phyloP scores from a whole-genome alignment of 92 coral and sea anemone species.

The Nematostella vectensis region DNA sequence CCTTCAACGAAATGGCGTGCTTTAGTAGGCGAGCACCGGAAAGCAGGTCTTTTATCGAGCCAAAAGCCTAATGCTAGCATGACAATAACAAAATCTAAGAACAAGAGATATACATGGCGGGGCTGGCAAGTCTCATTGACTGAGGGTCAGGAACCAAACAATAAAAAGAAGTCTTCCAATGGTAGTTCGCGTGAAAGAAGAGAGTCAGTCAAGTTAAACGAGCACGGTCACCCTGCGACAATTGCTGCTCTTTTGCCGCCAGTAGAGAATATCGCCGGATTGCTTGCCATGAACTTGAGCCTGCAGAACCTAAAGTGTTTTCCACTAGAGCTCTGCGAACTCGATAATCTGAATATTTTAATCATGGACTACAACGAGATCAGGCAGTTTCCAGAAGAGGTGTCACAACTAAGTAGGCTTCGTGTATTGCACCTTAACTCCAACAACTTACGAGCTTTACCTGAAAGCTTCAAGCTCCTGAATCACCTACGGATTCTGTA shows the following conservation, averaged over 20 bases:
- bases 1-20: slow-evolving; percentile 79
- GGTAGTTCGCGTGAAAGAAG: neutral
- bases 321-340: slow-evolving; percentile 45
- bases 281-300: slow-evolving; percentile 56
- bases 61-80: slow-evolving; percentile 23
- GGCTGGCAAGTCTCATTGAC: slow-evolving; percentile 45
- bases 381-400: slow-evolving; percentile 32
- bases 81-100: slow-evolving; percentile 1
- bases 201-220: slow-evolving; percentile 17
- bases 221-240: slow-evolving; percentile 51
- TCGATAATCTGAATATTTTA: slow-evolving; percentile 54
- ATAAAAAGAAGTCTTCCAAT: neutral
- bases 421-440: slow-evolving; percentile 47
- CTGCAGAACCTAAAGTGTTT: slow-evolving; percentile 32
- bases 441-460: slow-evolving; percentile 37
- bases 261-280: slow-evolving; percentile 40
- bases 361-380: slow-evolving; percentile 57
- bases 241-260: slow-evolving; percentile 37
- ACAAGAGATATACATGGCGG: slow-evolving; percentile 48
- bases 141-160: slow-evolving; percentile 1
- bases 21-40: slow-evolving; percentile 47
- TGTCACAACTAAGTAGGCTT: slow-evolving; percentile 33
- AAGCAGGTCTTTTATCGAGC: slow-evolving; percentile 49
- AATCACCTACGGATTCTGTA: slow-evolving; percentile 40
- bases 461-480: slow-evolving; percentile 42